A percentile compares a stretch with the other conserved stretches of the same genome.
phyloP scores from a whole-genome alignment of 2,113 vertebrate species.

The Xiphophorus couchianus region DNA sequence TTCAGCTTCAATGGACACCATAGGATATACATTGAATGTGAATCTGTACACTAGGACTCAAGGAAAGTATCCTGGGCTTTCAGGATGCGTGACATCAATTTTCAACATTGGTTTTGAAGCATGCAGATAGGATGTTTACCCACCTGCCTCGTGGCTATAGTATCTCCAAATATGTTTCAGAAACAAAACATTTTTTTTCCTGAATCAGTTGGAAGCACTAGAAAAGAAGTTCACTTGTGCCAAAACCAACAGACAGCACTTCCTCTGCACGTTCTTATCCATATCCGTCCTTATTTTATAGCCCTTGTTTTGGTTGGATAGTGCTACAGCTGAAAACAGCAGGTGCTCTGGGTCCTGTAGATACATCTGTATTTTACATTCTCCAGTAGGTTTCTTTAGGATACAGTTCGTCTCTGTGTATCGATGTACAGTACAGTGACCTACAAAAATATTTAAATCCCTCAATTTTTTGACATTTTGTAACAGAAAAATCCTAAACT shows the following conservation, averaged over 20 bases:
- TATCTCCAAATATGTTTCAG: not conserved
- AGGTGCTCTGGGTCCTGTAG: constrained; percentile 1
- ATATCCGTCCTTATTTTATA: constrained; percentile 7
- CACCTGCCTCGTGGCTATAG: constrained; percentile 9
- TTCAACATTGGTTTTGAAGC: not conserved
- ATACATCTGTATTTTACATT: constrained; percentile 8
- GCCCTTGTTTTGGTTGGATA: constrained; percentile 20
- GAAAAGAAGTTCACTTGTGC: constrained; percentile 12
- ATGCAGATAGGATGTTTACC: constrained; percentile 16
- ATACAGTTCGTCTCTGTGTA: not conserved
- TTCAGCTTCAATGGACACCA: not conserved
- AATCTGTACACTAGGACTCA: not conserved
- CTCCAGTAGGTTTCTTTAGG: not conserved
- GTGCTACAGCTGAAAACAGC: constrained; percentile 20
- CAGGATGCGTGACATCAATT: not conserved
- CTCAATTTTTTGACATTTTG: not conserved
- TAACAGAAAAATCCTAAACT: not conserved
- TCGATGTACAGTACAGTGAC: not conserved
- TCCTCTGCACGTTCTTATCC: constrained; percentile 7
- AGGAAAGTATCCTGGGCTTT: constrained; percentile 5
- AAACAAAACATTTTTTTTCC: constrained; percentile 24
- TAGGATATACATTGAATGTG: not conserved
- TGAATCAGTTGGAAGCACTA: constrained; percentile 14
- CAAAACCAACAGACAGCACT: constrained; percentile 40
- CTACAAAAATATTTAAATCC: not conserved